Percentiles rank a stretch among this genome's conserved stretches.
Conservation (phyloP, 2,888 invertebrate species). For the Acanthosoma haemorrhoidale region DNA sequence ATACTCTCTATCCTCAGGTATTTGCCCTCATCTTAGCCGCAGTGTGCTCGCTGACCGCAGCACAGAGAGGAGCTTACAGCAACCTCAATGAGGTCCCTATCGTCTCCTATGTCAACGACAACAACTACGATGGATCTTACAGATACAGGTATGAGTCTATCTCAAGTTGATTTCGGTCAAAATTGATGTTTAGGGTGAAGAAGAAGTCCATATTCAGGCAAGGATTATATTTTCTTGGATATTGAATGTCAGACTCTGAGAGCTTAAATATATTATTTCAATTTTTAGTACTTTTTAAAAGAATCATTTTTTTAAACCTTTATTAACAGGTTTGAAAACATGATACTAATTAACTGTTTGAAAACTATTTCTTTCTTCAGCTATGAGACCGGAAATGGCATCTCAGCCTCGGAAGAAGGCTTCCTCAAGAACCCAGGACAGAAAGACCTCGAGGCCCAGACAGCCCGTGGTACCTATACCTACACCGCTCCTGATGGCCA, state of each 20-base stretch:
- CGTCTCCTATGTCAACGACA: conserved; percentile 55
- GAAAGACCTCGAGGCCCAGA: conserved; percentile 42
- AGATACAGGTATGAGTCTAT: conserved; percentile 64
- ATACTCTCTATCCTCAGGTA: no score
- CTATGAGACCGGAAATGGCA: conserved; percentile 71
- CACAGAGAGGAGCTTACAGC: conserved; percentile 36
- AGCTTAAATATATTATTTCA: no score
- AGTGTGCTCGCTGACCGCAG: conserved; percentile 1
- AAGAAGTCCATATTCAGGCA: no score
- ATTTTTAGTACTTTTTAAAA: no score
- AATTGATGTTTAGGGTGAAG: no score
- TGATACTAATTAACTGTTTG: no score
- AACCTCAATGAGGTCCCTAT: conserved; percentile 51
- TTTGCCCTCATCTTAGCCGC: background rate
- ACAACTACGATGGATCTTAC: conserved; percentile 60
- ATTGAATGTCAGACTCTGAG: no score
- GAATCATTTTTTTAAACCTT: no score
- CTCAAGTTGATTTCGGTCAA: no score
- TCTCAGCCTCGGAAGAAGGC: conserved; percentile 64
- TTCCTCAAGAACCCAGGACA: conserved; percentile 57
- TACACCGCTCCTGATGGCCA: conserved; percentile 68
- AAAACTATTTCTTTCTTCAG: no score
- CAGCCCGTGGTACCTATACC: conserved; percentile 50
- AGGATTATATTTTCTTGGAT: no score
- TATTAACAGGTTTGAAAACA: no score